Conservation (phyloP, 2,113 vertebrate species). For the Trematocara marginatum region DNA sequence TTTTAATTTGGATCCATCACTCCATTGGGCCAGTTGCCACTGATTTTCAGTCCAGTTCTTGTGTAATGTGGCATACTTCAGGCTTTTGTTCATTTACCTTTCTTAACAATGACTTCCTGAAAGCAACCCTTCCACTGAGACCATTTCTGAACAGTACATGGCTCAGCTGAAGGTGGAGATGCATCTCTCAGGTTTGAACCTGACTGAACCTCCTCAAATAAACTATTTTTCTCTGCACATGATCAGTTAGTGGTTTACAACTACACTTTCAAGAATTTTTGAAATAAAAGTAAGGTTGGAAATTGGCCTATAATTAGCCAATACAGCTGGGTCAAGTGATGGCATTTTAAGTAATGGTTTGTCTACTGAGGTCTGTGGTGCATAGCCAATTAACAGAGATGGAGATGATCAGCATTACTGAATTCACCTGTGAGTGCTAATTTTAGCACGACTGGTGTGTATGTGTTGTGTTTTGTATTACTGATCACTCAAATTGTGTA, state of each 20-base stretch:
- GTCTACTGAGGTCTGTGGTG: neutral
- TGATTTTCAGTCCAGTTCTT: neutral
- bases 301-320: neutral
- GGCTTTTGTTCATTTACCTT: neutral
- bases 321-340: neutral
- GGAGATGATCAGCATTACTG: neutral
- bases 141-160: neutral
- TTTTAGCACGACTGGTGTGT: neutral
- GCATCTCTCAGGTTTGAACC: neutral
- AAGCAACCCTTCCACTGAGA: neutral
- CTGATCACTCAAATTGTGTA: neutral
- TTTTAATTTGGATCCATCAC: neutral
- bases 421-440: neutral
- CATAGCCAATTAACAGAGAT: neutral
- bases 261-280: neutral
- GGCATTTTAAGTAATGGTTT: neutral
- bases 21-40: neutral
- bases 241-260: neutral
- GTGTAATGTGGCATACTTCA: neutral
- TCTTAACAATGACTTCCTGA: neutral
- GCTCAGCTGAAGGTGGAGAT: neutral
- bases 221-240: neutral
- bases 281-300: neutral
- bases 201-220: neutral
- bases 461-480: neutral